Percentiles rank a stretch among this genome's conserved stretches.
phyloP scores from a whole-genome alignment of 2,888 invertebrate genomes.

The Brenthis ino region DNA sequence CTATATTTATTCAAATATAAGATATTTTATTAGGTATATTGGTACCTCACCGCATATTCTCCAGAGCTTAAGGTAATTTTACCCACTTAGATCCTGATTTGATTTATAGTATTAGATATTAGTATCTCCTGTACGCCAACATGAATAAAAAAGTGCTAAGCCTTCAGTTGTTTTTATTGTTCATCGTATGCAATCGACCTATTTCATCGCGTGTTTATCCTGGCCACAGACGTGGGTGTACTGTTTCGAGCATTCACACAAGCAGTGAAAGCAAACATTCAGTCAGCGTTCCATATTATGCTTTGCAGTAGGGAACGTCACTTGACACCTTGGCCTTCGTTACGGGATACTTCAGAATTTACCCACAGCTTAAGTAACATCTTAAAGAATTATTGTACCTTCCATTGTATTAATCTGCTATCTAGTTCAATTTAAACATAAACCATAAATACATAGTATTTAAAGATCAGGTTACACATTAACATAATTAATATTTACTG shows the following conservation, averaged over 20 bases:
- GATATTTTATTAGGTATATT: background rate
- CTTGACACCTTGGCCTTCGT: constrained; percentile 72
- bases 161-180: constrained; percentile 17
- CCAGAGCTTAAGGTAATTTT: background rate
- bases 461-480: background rate
- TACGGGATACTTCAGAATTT: constrained; percentile 39
- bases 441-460: background rate
- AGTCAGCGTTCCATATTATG: constrained; percentile 70
- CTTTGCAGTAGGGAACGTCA: constrained; percentile 63
- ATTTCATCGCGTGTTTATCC: constrained; percentile 49
- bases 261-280: constrained; percentile 73
- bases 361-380: constrained; percentile 20
- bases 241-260: constrained; percentile 68
- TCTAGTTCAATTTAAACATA: background rate
- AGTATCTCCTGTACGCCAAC: background rate
- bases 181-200: constrained; percentile 38
- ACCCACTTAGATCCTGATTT: too few relatives aligned
- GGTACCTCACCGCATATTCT: background rate
- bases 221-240: constrained; percentile 60
- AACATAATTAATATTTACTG: background rate
- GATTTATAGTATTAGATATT: too few relatives aligned
- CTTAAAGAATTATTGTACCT: background rate
- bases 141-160: constrained; percentile 9
- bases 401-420: too few relatives aligned
- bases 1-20: too few relatives aligned